Evolutionary conservation across 2,113 vertebrate species (phyloP), one percentile per base, ranked within the genome.

Genomic region (Cisticola juncidis): DNA sequence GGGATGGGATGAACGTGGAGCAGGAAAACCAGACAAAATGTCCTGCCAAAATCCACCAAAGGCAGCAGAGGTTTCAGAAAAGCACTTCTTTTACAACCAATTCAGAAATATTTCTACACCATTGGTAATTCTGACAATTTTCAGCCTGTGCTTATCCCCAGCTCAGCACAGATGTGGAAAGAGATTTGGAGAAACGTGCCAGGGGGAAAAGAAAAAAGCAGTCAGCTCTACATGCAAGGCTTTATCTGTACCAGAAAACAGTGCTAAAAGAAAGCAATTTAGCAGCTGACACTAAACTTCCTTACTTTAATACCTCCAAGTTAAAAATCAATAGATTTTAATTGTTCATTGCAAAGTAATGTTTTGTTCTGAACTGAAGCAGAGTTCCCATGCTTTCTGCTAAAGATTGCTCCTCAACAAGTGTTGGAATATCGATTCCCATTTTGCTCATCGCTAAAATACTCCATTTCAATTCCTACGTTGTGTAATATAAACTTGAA

Each of bases 301-400:
- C 88, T 70, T 54, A 23, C 74, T 73, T 93, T 94, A 93, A 92
- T 74, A 70, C 29, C 47, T 54, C 33, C 33, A 28, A 70, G 71
- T 86, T 69, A 58, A 90, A 94, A 93, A 88, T 83, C 85, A 62
- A 93, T 90, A 28, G 26, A 64, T 92, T 95, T 92, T 96, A 93
- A 88, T 96, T 92, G 92, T 35, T 79, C 35, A 5, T 40, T 35
- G 23, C 82, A 51, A 77, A 86, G 51, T 11, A 58, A 62, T 15
- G 24, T 44, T 86, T 70, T 47, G 45, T 5, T 86, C 80, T 86
- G 82, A 90, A 77, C 3, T 54, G 51, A 42, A 61, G 70, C 22
- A 65, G 70, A 12, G 8, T 65, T 60, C 24, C 35, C 33, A 7
- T 4, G 1, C 61, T 68, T 62, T 51, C 74, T 85, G 65, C 29